Base-by-base conservation (phyloP, 1,140 invertebrate genomes). In the Brachionus rotundiformis region DNA sequence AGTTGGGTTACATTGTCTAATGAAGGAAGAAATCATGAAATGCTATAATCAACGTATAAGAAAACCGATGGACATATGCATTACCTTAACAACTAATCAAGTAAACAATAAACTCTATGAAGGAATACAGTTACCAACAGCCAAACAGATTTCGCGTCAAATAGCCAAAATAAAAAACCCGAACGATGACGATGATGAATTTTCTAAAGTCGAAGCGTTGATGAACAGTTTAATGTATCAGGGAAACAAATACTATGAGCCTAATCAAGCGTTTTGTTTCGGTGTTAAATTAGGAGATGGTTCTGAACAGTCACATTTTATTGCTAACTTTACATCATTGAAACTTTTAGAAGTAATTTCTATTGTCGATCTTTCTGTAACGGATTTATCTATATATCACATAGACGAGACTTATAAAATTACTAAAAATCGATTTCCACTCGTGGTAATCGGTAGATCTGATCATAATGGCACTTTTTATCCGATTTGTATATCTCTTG, bases 401-500 rank as follows among this genome's bases (percentile, higher is more conserved):
- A 11, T 65, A 16, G 61, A 65, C 31, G 29, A 5, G n/a, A 65
- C 61, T 65, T 65, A 65, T 65, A 65, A 65, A 65, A 65, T 65
- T 13, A 65, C 61, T 1, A 65, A 65, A 65, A 61, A 11, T 31
- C 27, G 61, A 31, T 65, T 16, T 65, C 61, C 61, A 13, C n/a
- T 65, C 27, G 27, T 65, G 11, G 61, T 65, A 29, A 65, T 65
- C 31, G 61, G 61, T 31, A 29, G 61, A 65, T 65, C 61, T 6
- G 61, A 65, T 31, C 61, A 65, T 33, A 65, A 65, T 65, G 61
- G 61, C 11, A 31, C 61, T 31, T 65, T 31, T 65, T 65, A 31
- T 65, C 61, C 61, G 31, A 31, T 65, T 31, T 31, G 25, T 65
- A 31, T 65, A 16, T 65, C 61, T 65, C 11, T 65, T 31, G 61